phyloP scores from a whole-genome alignment of 64 coral and sea anemone genomes.

The Montipora foliosa region DNA sequence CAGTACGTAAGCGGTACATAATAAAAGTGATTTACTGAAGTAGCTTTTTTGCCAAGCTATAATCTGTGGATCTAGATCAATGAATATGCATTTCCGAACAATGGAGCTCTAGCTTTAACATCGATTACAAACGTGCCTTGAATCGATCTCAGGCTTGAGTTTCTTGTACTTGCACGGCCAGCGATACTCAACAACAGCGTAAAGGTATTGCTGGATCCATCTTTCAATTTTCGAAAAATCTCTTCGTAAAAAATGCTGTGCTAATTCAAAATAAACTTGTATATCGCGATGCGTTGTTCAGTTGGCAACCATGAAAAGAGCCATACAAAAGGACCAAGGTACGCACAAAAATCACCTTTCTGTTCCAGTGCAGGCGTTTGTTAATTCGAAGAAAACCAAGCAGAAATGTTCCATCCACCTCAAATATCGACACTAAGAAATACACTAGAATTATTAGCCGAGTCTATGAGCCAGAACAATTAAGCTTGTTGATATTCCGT shows the following conservation, averaged over 20 bases:
- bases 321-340: too few species aligned
- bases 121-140: not conserved
- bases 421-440: not conserved
- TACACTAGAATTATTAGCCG: not conserved
- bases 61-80: not conserved
- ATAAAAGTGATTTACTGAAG: not conserved
- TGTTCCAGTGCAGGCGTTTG: not conserved
- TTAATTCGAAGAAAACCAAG: not conserved
- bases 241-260: not conserved
- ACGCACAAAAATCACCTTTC: not conserved
- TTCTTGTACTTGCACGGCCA: not conserved
- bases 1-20: conserved; percentile 59
- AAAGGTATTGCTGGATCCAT: conserved; percentile 20
- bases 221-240: not conserved
- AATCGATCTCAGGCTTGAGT: not conserved
- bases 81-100: not conserved
- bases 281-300: not conserved
- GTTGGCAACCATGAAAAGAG: not conserved
- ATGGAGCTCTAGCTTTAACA: not conserved
- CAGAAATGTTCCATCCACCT: not conserved
- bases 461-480: not conserved
- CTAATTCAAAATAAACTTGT: not conserved
- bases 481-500: not conserved
- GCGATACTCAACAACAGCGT: not conserved
- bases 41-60: not conserved